Conservation (phyloP, 1,140 invertebrate genomes). For the Hydropsyche tenuis region DNA sequence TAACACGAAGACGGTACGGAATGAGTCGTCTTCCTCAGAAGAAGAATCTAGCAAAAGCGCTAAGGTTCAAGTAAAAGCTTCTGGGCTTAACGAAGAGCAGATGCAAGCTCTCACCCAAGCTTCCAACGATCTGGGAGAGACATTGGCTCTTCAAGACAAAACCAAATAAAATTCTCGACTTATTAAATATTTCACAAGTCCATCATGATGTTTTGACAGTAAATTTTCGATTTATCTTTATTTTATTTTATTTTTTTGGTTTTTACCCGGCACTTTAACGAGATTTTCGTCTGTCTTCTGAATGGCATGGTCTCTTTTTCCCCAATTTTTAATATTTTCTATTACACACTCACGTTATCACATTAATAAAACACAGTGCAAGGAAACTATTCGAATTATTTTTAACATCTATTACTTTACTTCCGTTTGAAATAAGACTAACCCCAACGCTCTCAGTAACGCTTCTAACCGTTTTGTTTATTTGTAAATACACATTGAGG, state of each 20-base stretch:
- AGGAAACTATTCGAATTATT: background rate
- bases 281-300: background rate
- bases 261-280: background rate
- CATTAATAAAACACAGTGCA: background rate
- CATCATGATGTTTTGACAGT: conserved; percentile 44
- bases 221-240: conserved; percentile 23
- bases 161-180: conserved; percentile 2
- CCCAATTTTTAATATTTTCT: background rate
- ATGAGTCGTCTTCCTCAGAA: conserved; percentile 60
- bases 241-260: conserved; percentile 11
- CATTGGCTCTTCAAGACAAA: conserved; percentile 55
- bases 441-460: conserved; percentile 37
- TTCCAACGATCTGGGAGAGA: conserved; percentile 57
- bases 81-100: conserved; percentile 59
- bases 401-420: background rate
- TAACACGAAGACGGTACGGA: conserved; percentile 58
- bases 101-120: conserved; percentile 61
- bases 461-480: conserved; percentile 24
- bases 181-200: background rate
- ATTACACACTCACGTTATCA: background rate
- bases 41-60: conserved; percentile 59
- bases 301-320: background rate
- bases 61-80: conserved; percentile 60
- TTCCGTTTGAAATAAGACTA: conserved; percentile 7
- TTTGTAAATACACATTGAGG: too few species aligned